Percentiles rank a stretch among this genome's conserved stretches.
Evolutionary conservation across 2,888 invertebrate species (phyloP).

Genomic region (Oasisia sp.): DNA sequence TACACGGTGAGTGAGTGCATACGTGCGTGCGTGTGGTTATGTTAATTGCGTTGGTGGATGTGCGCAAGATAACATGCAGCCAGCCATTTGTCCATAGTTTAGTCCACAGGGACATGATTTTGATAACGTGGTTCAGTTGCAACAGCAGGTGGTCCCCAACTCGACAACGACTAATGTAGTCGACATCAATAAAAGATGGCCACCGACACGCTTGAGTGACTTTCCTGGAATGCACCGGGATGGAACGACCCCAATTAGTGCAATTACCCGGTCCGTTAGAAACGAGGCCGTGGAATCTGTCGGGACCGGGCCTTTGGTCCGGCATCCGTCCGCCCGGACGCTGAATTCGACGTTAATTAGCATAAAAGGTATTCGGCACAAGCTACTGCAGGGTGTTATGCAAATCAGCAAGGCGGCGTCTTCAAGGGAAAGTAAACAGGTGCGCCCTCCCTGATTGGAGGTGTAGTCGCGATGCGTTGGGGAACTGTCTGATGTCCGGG

Average conservation of each 20-base stretch:
- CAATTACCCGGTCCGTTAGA: not conserved
- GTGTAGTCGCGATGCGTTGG: not conserved
- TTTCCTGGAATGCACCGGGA: not conserved
- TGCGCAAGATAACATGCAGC: no score
- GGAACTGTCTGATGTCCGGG: not conserved
- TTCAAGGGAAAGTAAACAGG: not conserved
- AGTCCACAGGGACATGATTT: not conserved
- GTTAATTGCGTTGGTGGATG: no score
- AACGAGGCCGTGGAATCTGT: not conserved
- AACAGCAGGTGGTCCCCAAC: not conserved
- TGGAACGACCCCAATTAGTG: not conserved
- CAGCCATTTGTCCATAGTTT: not conserved
- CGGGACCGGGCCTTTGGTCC: not conserved
- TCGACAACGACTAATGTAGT: not conserved
- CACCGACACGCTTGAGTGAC: not conserved
- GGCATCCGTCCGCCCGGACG: not conserved
- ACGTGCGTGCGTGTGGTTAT: no score
- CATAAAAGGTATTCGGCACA: not conserved
- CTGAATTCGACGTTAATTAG: constrained; percentile 3
- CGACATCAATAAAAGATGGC: constrained; percentile 5
- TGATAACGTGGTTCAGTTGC: not conserved
- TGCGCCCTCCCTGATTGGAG: not conserved
- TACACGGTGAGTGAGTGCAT: no score
- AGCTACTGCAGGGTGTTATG: not conserved
- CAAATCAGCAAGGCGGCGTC: not conserved